These are phyloP conservation scores for Sylvietta virens DNA, from an alignment of 2,113 vertebrate genomes.

Conservation along the genomic window DNA sequence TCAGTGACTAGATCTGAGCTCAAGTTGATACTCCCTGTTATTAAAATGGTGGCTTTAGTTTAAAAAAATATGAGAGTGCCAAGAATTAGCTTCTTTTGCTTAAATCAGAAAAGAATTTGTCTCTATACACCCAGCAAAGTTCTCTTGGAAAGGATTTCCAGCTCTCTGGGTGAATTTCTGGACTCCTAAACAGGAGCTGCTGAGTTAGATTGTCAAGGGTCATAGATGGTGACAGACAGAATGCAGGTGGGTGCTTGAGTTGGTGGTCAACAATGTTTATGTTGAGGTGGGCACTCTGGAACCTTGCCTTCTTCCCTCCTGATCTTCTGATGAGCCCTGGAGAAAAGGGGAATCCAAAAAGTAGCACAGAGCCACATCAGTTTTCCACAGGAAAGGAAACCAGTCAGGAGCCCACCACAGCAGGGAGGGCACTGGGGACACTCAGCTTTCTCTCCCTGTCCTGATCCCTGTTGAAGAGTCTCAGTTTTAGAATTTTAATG, in stretches of 20 bases:
- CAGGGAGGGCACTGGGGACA: not conserved
- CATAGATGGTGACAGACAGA: accelerated
- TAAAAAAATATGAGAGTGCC: accelerated
- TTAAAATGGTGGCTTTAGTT: not conserved
- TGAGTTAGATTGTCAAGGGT: not conserved
- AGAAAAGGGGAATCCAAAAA: not conserved
- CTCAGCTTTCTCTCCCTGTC: not conserved
- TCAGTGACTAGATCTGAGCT: not conserved
- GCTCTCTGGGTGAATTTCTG: not conserved
- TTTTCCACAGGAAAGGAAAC: not conserved
- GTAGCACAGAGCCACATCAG: not conserved
- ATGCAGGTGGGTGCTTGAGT: not conserved
- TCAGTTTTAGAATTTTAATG: not conserved
- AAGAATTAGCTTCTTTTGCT: not conserved
- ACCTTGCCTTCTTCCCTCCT: not conserved
- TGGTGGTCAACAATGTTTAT: not conserved
- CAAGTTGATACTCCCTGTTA: not conserved
- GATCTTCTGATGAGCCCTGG: not conserved
- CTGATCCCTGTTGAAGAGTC: not conserved
- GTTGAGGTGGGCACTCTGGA: not conserved
- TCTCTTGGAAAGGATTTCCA: not conserved
- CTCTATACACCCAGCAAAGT: not conserved
- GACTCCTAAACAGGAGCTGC: not conserved
- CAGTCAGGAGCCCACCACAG: accelerated
- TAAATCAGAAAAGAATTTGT: not conserved